Percentiles rank a stretch among this genome's conserved stretches.
Evolutionary conservation across 2,888 invertebrate genomes (phyloP).

Genomic region (Onthophagus sagittarius): DNA sequence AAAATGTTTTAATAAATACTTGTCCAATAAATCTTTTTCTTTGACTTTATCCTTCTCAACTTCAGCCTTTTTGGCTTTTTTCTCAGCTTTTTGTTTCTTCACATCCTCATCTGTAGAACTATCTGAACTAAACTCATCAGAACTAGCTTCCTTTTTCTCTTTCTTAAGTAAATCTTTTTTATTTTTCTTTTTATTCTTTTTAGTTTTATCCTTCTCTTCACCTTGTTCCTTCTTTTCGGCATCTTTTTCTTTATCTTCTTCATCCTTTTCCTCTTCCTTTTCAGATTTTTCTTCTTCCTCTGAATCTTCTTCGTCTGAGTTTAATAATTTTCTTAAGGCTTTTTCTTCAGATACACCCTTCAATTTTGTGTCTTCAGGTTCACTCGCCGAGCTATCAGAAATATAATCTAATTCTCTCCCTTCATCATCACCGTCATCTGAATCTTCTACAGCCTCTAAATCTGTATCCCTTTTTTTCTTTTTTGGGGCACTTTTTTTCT

Average conservation of each 20-base stretch:
- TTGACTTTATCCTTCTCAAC: constrained; percentile 46
- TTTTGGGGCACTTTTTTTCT: constrained; percentile 49
- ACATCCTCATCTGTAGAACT: constrained; percentile 66
- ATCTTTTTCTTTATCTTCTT: constrained; percentile 67
- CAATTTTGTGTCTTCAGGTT: constrained; percentile 75
- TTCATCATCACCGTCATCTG: constrained; percentile 96
- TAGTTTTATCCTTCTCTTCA: constrained; percentile 60
- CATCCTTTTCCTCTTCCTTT: constrained; percentile 67
- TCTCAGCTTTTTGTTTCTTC: constrained; percentile 55
- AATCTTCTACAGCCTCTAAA: constrained; percentile 91
- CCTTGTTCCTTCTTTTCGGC: constrained; percentile 54
- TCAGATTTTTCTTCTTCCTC: constrained; percentile 79
- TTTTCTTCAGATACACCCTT: constrained; percentile 73
- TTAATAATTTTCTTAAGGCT: constrained; percentile 71
- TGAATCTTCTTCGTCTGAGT: constrained; percentile 84
- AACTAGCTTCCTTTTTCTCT: constrained; percentile 52
- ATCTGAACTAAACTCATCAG: constrained; percentile 69
- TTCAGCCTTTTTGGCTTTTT: constrained; percentile 46
- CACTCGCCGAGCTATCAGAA: constrained; percentile 69
- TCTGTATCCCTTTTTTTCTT: constrained; percentile 78
- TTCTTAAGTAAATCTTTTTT: constrained; percentile 60
- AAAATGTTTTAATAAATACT: background rate
- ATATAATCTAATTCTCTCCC: constrained; percentile 94
- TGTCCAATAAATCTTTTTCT: constrained; percentile 29
- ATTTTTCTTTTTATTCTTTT: constrained; percentile 55